phyloP scores from a whole-genome alignment of 2,113 vertebrate species.

The Indicator indicator region DNA sequence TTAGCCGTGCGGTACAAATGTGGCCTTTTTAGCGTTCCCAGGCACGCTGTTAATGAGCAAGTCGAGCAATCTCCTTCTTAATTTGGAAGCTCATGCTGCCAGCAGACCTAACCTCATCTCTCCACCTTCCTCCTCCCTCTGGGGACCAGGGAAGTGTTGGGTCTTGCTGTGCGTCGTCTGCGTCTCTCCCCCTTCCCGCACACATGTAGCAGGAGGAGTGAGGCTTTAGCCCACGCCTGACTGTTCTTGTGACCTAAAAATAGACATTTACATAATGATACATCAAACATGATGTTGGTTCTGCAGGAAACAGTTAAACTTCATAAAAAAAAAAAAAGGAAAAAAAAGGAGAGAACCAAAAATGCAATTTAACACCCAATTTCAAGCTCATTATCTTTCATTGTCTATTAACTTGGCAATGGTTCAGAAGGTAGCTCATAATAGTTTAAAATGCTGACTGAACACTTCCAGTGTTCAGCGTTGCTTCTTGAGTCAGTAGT shows the following conservation, averaged over 20 bases:
- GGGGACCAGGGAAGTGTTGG: not conserved
- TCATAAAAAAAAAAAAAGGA: constrained; percentile 49
- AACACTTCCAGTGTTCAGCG: constrained; percentile 80
- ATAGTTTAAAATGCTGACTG: constrained; percentile 90
- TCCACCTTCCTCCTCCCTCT: constrained; percentile 3
- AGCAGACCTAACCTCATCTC: not conserved
- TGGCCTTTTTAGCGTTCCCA: not conserved
- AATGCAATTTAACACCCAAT: constrained; percentile 90
- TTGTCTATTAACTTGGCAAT: constrained; percentile 90
- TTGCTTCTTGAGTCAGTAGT: constrained; percentile 77
- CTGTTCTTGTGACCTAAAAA: constrained; percentile 65
- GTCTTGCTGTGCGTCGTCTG: not conserved
- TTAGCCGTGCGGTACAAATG: not conserved
- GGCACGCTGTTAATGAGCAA: not conserved
- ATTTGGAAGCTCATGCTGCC: constrained; percentile 3
- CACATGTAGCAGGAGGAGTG: not conserved
- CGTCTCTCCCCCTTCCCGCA: not conserved
- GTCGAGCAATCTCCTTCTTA: not conserved
- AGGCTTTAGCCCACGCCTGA: not conserved
- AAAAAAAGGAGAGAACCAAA: constrained; percentile 80
- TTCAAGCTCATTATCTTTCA: constrained; percentile 92
- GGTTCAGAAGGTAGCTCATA: constrained; percentile 89
- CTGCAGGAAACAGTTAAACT: constrained; percentile 86
- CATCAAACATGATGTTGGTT: constrained; percentile 76
- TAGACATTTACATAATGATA: constrained; percentile 72